Evolutionary conservation across 1,140 invertebrate genomes (phyloP), one percentile per base, ranked within the genome.

Genomic region (Lepidurus packardi): DNA sequence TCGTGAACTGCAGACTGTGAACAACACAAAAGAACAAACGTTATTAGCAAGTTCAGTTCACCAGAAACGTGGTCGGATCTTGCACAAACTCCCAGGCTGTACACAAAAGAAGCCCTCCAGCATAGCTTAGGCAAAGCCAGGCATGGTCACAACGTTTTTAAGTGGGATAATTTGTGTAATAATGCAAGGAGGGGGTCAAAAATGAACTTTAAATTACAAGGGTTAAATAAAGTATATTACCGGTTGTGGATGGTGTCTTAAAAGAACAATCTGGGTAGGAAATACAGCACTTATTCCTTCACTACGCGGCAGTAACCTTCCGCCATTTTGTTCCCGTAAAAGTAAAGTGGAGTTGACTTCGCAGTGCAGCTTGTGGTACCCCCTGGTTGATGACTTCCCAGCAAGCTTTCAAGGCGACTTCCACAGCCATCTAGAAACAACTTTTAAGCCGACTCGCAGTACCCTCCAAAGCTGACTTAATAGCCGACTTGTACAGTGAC

Each of bases 271-370:
- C 53, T 65, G 53, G 53, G 53, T 65, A 65, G 8, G 53, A 65
- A 65, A 65, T 65, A 65, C 53, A 65, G 53, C 7, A 65, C 53
- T 65, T 65, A 65, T 65, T 65, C 53, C 53, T 65, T 65, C 53
- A 65, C 53, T 65, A 65, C 53, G 53, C 53, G 53, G 53, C 53
- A 65, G 53, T 65, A 65, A 65, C 53, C 53, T 65, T 65, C 53
- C 53, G 53, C 53, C 53, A 65, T 65, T 65, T 65, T 65, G 53
- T 65, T 65, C 53, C 53, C 53, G n/a, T 65, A 65, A 65, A 65
- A 65, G 53, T 65, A 65, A 65, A 65, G 53, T 65, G 53, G 16
- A 65, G 53, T 65, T 7, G 9, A n/a, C 53, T 65, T 47, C 45
- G 6, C 16, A 47, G 45, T 34, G 34, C 34, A 34, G 34, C 34